Evolutionary conservation across 2,113 vertebrate species (phyloP), one percentile per base, ranked within the genome.

Genomic region (Polypterus bichir): DNA sequence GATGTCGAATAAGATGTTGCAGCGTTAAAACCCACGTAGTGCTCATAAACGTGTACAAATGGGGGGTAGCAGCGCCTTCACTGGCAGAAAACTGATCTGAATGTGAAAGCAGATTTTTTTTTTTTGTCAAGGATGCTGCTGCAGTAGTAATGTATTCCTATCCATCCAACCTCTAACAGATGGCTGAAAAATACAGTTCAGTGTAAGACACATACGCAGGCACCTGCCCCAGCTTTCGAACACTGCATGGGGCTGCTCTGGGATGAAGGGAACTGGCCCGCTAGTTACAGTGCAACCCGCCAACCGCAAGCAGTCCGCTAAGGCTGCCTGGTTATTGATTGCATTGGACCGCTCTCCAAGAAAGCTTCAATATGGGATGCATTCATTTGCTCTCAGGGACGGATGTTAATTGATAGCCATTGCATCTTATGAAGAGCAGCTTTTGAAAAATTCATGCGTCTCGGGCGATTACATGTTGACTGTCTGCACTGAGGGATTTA

Each of bases 61-160:
- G 57, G 51, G 59, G 54, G 65, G 60, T 66, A 73, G 27, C 67
- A 70, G 52, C 61, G 65, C 58, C 68, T 56, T 70, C 7, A 49
- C 48, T 59, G 66, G 46, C 47, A 60, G 71, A 75, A 73, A 76
- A 76, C 46, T 10, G 75, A 66, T 64, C 72, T 80, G 84, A 85
- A 86, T 87, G 77, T 75, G 73, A 68, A 88, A 85, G 81, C 83
- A 86, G 81, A 76, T 71, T 61, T 46, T 6, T 51, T n/a, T n/a
- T n/a, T 6, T 6, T 77, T 77, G 74, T 67, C 67, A 75, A 68
- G 76, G 81, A 83, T 76, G 76, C 78, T 90, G 88, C 83, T 89
- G 91, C 89, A 90, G 81, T 84, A 86, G 77, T 61, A 62, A 71
- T 89, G 80, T 78, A 79, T 86, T 83, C 77, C 83, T 78, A 83